Evolutionary conservation across 2,113 vertebrate genomes (phyloP).

Genomic region (Cynoglossus semilaevis): DNA sequence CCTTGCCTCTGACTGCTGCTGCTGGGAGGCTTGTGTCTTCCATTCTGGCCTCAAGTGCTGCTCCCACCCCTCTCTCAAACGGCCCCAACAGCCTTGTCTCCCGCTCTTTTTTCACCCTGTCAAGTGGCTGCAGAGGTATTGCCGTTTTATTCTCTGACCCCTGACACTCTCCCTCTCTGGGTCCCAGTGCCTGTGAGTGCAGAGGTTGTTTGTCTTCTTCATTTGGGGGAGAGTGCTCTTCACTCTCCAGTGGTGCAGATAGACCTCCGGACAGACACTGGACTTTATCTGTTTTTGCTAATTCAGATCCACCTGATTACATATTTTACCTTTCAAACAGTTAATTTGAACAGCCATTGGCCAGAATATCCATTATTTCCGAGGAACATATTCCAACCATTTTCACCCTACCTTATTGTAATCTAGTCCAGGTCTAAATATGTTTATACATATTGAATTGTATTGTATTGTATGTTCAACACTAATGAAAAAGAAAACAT

Average conservation of each 20-base stretch:
- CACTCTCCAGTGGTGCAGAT: background rate
- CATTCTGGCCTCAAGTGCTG: slow-evolving; percentile 76
- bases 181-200: slow-evolving; percentile 38
- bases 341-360: too few species aligned
- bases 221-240: slow-evolving; percentile 46
- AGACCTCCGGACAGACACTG: too few species aligned
- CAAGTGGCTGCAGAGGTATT: slow-evolving; percentile 75
- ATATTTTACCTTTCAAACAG: too few species aligned
- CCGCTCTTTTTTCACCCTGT: slow-evolving; percentile 62
- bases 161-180: slow-evolving; percentile 34
- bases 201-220: slow-evolving; percentile 63
- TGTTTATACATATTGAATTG: background rate
- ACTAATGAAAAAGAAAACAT: background rate
- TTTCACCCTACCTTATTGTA: too few species aligned
- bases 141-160: slow-evolving; percentile 60
- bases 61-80: slow-evolving; percentile 71
- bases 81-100: slow-evolving; percentile 45
- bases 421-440: too few species aligned
- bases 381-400: too few species aligned
- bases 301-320: too few species aligned
- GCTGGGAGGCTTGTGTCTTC: slow-evolving; percentile 73
- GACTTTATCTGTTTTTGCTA: background rate
- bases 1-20: slow-evolving; percentile 71
- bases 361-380: too few species aligned
- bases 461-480: background rate